Evolutionary conservation across 2,888 invertebrate species (phyloP), one percentile per base, ranked within the genome.

Genomic region (Baccha elongata): DNA sequence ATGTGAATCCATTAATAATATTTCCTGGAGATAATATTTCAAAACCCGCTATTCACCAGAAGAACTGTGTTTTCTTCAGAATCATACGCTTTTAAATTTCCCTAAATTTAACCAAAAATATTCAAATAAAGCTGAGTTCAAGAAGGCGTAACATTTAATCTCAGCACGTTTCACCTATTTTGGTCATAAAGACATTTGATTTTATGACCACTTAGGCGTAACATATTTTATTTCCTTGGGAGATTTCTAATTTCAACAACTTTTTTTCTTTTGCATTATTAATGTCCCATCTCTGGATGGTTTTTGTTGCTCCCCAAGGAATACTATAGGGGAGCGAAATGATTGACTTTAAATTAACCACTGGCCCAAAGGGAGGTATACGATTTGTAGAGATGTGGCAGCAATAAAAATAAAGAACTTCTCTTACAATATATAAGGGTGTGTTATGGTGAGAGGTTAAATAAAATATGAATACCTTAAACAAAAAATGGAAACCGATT

Each of bases 341-440:
- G 55, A 58, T 58, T 58, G 55, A 58, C 55, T 58, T 58, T 58
- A 58, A 58, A 58, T 58, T 58, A 58, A 58, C 55, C 55, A 58
- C 40, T 32, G 40, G 17, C 55, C 55, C 21, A 13, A 23, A 4
- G 37, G 55, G 55, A 40, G 40, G 23, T 13, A n/a, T n/a, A 58
- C 40, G 21, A 40, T 40, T 58, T 58, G 40, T 23, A 15, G 23
- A 40, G 37, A 58, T 40, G 15, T 58, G 37, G 21, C 15, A 58
- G 40, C 1, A 44, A 40, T 37, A 37, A 13, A 13, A 58, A 23
- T 23, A 10, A 40, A 58, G 11, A 37, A 1, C 10, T 29, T 8
- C 0, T 1, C n/a, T 52, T 6, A 0, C 0, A 1, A 3, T 1
- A 5, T 15, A n/a, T n/a, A n/a, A 21, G 55, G 55, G 13, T 37